A percentile compares a stretch with the other conserved stretches of the same genome.
These are phyloP conservation scores for Danio choprae DNA, from an alignment of 2,797 vertebrate species.

Conservation along the genomic window DNA sequence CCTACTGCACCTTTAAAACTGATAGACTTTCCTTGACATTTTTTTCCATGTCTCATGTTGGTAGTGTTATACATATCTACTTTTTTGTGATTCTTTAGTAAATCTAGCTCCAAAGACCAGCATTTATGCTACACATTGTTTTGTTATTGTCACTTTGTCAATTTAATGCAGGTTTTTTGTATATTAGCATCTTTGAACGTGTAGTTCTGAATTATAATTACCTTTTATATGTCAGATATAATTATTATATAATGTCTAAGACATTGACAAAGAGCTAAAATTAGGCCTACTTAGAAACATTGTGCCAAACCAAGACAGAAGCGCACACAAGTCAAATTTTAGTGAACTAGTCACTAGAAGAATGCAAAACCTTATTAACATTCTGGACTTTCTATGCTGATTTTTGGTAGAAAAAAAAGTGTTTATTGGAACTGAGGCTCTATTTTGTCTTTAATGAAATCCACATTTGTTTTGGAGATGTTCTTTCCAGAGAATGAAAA, in stretches of 20 bases:
- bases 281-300: background rate
- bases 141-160: no score
- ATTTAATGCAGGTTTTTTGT: no score
- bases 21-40: no score
- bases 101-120: no score
- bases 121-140: no score
- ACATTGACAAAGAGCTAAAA: background rate
- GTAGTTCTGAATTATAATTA: no score
- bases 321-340: background rate
- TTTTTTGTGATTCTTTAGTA: no score
- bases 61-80: no score
- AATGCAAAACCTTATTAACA: background rate
- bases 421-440: background rate
- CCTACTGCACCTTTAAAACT: no score
- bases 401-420: background rate
- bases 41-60: no score
- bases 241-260: background rate
- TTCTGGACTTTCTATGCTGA: background rate
- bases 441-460: background rate
- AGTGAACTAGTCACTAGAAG: background rate
- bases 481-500: background rate
- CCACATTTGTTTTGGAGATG: slow-evolving; percentile 1
- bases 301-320: background rate
- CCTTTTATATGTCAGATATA: no score
- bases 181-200: no score